Conservation (phyloP, 2,113 vertebrate species). For the Astatotilapia flaviijosephi region DNA sequence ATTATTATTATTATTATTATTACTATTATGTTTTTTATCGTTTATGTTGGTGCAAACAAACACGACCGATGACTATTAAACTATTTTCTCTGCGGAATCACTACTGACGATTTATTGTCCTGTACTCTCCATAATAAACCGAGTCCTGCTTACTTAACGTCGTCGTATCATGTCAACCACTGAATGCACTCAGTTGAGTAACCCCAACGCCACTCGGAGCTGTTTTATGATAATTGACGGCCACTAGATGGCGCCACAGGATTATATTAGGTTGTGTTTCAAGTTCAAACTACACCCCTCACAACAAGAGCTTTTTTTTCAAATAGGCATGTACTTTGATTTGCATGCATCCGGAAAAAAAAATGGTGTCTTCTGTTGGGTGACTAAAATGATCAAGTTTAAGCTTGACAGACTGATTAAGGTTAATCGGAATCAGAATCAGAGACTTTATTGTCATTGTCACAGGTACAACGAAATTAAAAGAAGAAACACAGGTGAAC, state of each 20-base stretch:
- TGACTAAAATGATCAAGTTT: not conserved
- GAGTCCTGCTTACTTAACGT: not conserved
- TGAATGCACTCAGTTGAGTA: not conserved
- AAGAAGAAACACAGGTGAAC: not conserved
- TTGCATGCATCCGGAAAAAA: not conserved
- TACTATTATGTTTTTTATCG: not conserved
- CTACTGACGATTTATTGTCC: not conserved
- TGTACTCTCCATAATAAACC: not conserved
- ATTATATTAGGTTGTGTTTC: not conserved
- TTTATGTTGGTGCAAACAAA: not conserved
- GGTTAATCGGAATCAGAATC: not conserved
- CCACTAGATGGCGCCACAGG: slow-evolving; percentile 59
- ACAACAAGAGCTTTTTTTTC: not conserved
- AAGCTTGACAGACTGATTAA: not conserved
- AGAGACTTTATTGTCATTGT: no score
- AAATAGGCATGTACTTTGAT: not conserved
- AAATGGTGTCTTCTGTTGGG: not conserved
- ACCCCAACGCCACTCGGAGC: not conserved
- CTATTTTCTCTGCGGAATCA: not conserved
- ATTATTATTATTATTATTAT: no score
- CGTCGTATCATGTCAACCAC: not conserved
- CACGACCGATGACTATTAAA: not conserved
- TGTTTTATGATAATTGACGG: not conserved
- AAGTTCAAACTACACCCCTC: fast-evolving
- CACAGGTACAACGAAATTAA: no score